phyloP scores from a whole-genome alignment of 1,140 invertebrate species.

The Akabosia matsudoensis region DNA sequence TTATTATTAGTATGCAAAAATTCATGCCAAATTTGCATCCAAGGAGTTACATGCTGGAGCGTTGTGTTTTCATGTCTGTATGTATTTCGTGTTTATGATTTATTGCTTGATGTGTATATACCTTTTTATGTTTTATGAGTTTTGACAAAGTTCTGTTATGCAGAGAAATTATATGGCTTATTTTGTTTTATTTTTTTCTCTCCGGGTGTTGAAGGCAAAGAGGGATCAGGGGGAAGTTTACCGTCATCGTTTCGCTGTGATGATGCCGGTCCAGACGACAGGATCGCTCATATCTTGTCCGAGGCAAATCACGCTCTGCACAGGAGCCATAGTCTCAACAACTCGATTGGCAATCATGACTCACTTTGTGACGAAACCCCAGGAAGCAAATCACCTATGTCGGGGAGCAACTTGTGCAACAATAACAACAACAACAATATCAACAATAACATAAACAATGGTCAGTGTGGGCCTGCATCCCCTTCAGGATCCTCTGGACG shows the following conservation, averaged over 20 bases:
- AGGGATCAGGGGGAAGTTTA: slow-evolving; percentile 61
- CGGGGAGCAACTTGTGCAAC: slow-evolving; percentile 59
- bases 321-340: slow-evolving; percentile 55
- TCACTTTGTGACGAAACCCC: slow-evolving; percentile 53
- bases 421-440: slow-evolving; percentile 55
- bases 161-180: slow-evolving; percentile 38
- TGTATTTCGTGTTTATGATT: neutral
- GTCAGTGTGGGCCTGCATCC: slow-evolving; percentile 38
- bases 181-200: slow-evolving; percentile 31
- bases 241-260: slow-evolving; percentile 66
- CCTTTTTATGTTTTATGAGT: neutral
- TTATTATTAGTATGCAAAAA: too few species aligned
- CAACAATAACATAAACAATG: slow-evolving; percentile 36
- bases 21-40: too few species aligned
- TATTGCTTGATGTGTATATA: neutral
- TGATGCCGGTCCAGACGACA: slow-evolving; percentile 81
- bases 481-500: slow-evolving; percentile 45
- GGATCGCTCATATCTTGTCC: slow-evolving; percentile 87
- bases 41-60: too few species aligned
- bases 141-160: neutral
- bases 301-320: slow-evolving; percentile 74
- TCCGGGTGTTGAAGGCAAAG: slow-evolving; percentile 62
- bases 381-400: slow-evolving; percentile 73
- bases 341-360: slow-evolving; percentile 30
- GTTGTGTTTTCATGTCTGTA: too few species aligned